Conservation (phyloP, 2,113 vertebrate genomes). For the Gavia stellata region DNA sequence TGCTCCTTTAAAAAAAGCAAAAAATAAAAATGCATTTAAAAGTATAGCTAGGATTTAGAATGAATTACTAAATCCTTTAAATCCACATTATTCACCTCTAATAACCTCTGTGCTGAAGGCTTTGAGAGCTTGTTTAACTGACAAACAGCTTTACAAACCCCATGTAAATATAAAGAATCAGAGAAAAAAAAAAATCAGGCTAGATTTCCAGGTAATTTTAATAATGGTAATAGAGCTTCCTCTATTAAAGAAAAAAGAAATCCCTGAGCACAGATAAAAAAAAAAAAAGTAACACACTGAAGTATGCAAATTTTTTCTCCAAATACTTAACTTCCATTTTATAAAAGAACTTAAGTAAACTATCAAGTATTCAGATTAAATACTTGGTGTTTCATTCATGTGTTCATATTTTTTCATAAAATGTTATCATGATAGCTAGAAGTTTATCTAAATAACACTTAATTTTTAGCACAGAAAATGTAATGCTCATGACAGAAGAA, state of each 20-base stretch:
- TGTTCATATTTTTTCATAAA: neutral
- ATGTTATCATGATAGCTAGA: neutral
- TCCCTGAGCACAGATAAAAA: neutral
- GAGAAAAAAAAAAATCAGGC: neutral
- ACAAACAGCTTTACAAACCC: constrained; percentile 16
- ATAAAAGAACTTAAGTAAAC: neutral
- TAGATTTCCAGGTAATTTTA: neutral
- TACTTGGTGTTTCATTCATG: neutral
- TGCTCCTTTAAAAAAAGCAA: neutral
- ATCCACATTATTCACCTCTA: constrained; percentile 58
- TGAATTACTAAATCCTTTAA: constrained; percentile 61
- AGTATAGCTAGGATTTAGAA: constrained; percentile 46
- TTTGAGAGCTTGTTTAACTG: constrained; percentile 24
- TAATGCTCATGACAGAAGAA: neutral
- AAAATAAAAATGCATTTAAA: neutral
- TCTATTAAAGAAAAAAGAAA: neutral
- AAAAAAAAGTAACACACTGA: neutral
- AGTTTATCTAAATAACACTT: neutral
- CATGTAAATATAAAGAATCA: constrained; percentile 27
- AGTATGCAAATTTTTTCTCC: neutral
- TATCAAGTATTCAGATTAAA: neutral
- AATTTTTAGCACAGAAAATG: neutral
- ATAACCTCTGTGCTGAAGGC: constrained; percentile 39
- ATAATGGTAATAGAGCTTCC: neutral
- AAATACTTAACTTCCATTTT: neutral